A percentile compares a stretch with the other conserved stretches of the same genome.
These are phyloP conservation scores for Exocentrus adspersus DNA, from an alignment of 2,888 invertebrate genomes.

Conservation along the genomic window DNA sequence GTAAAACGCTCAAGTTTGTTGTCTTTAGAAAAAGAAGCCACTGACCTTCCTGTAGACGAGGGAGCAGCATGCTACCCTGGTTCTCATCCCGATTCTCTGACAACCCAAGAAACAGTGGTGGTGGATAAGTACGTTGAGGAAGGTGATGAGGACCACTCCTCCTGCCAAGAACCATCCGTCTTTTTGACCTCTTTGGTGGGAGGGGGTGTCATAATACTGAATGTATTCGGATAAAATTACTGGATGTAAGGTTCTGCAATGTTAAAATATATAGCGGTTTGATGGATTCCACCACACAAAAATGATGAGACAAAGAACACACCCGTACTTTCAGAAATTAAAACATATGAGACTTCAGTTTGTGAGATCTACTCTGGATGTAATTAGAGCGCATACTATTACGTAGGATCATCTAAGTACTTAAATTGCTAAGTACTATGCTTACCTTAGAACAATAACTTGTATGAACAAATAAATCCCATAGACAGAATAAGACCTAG, in stretches of 20 bases:
- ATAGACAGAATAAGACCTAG: constrained; percentile 69
- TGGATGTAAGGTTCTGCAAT: constrained; percentile 71
- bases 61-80: constrained; percentile 81
- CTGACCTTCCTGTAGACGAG: constrained; percentile 82
- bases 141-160: constrained; percentile 68
- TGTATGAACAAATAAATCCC: constrained; percentile 69
- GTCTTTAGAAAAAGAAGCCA: no score
- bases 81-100: constrained; percentile 77
- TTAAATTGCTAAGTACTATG: constrained; percentile 53
- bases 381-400: no score
- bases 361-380: no score
- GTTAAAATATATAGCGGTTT: no score
- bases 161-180: constrained; percentile 76
- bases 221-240: constrained; percentile 71
- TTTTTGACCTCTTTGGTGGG: constrained; percentile 63
- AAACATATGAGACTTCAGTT: no score
- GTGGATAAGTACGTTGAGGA: constrained; percentile 69
- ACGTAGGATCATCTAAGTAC: no score
- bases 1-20: neutral
- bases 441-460: constrained; percentile 70
- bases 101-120: constrained; percentile 72
- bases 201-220: constrained; percentile 66
- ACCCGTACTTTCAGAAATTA: no score
- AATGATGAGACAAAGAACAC: no score
- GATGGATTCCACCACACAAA: no score